Percentiles rank a stretch among this genome's conserved stretches.
Evolutionary conservation across 2,888 invertebrate genomes (phyloP).

Genomic region (Byasa hedistus): DNA sequence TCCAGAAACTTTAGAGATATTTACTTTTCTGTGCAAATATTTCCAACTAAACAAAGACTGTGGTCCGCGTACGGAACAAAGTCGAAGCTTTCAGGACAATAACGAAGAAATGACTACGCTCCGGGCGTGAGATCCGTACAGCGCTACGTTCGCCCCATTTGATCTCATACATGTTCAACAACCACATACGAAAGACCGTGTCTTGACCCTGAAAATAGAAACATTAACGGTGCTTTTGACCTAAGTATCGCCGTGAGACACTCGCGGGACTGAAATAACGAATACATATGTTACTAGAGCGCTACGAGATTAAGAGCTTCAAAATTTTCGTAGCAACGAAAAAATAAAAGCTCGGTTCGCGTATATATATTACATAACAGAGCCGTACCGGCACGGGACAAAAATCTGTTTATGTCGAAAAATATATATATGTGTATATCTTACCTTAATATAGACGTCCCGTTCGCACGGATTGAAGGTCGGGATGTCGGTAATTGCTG

Average conservation of each 20-base stretch:
- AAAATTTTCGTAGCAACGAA: constrained; percentile 8
- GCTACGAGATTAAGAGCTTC: constrained; percentile 26
- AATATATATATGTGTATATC: constrained; percentile 41
- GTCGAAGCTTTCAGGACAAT: constrained; percentile 59
- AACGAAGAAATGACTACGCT: constrained; percentile 55
- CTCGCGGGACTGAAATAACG: constrained; percentile 20
- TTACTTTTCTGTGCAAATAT: not conserved
- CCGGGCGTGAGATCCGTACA: constrained; percentile 42
- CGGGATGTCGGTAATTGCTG: constrained; percentile 60
- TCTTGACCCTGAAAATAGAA: constrained; percentile 65
- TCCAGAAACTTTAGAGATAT: too few relatives aligned
- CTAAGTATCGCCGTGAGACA: constrained; percentile 19
- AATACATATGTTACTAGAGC: constrained; percentile 24
- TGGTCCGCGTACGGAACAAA: constrained; percentile 45
- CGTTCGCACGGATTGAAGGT: constrained; percentile 76
- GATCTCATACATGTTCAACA: constrained; percentile 39
- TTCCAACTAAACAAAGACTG: constrained; percentile 44
- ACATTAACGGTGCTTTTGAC: constrained; percentile 32
- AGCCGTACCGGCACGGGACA: not conserved
- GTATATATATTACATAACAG: constrained; percentile 22
- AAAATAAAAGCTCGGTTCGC: constrained; percentile 4
- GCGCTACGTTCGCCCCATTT: constrained; percentile 40
- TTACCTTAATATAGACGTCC: constrained; percentile 74
- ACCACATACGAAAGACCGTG: constrained; percentile 54
- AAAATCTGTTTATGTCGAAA: constrained; percentile 10